phyloP scores from a whole-genome alignment of 1,140 invertebrate genomes.

The Lysiphlebus fabarum region DNA sequence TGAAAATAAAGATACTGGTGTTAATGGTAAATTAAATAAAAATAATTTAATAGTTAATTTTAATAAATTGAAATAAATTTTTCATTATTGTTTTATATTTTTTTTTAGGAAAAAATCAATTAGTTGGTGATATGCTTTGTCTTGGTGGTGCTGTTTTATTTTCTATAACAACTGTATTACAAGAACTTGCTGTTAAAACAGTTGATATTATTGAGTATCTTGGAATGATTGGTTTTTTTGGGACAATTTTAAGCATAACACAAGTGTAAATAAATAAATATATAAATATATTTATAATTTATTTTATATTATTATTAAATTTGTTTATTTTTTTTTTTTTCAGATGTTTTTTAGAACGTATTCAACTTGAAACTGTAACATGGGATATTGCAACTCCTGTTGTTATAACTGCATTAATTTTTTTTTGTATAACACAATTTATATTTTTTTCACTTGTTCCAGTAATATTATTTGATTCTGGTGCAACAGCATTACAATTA shows the following conservation, averaged over 20 bases:
- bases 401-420: constrained; percentile 56
- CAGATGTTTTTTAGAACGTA: constrained; percentile 52
- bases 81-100: constrained; percentile 25
- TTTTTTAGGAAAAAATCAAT: constrained; percentile 69
- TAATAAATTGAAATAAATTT: too few relatives aligned
- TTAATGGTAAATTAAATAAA: constrained; percentile 54
- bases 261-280: constrained; percentile 65
- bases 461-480: constrained; percentile 72
- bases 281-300: not conserved
- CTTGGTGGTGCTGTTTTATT: constrained; percentile 77
- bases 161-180: constrained; percentile 76
- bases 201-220: constrained; percentile 79
- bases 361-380: constrained; percentile 48
- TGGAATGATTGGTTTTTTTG: constrained; percentile 81
- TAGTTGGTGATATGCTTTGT: constrained; percentile 82
- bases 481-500: constrained; percentile 78
- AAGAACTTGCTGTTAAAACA: constrained; percentile 80
- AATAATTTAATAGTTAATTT: constrained; percentile 19
- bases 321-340: constrained; percentile 23
- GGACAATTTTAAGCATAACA: constrained; percentile 72
- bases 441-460: constrained; percentile 76
- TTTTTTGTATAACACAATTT: constrained; percentile 67
- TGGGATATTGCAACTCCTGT: constrained; percentile 60
- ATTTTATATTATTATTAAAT: not conserved
- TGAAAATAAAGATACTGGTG: constrained; percentile 57